phyloP scores from a whole-genome alignment of 2,113 vertebrate genomes.

The Phoxinus phoxinus region DNA sequence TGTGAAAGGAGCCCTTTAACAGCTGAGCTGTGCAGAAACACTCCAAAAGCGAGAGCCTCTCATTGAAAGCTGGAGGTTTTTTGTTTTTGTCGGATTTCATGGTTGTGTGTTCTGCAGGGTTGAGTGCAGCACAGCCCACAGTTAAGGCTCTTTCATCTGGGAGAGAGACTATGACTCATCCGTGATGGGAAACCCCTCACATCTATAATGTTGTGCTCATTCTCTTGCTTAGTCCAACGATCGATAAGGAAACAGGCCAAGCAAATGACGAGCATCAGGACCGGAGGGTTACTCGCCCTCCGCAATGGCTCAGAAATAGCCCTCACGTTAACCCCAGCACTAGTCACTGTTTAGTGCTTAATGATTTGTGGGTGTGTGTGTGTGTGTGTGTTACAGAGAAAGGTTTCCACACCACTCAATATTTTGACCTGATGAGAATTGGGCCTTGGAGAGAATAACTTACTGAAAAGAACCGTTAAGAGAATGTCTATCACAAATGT shows the following conservation, averaged over 20 bases:
- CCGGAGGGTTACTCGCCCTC: constrained; percentile 50
- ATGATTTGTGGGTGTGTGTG: constrained; percentile 9
- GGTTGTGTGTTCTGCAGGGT: constrained; percentile 36
- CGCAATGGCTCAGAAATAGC: constrained; percentile 33
- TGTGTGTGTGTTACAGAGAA: not conserved
- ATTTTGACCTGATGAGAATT: constrained; percentile 14
- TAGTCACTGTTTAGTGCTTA: constrained; percentile 15
- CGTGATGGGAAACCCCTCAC: constrained; percentile 56
- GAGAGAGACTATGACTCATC: constrained; percentile 60
- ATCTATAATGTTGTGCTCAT: constrained; percentile 49
- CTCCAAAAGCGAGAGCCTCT: constrained; percentile 21
- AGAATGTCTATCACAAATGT: not conserved
- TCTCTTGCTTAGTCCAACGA: constrained; percentile 46
- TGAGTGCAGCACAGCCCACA: constrained; percentile 45
- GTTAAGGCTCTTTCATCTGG: constrained; percentile 50
- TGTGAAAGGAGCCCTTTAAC: constrained; percentile 1
- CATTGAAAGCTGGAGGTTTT: constrained; percentile 35
- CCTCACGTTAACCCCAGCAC: constrained; percentile 28
- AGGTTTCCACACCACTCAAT: constrained; percentile 9
- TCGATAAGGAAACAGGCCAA: constrained; percentile 60
- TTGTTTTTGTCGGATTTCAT: constrained; percentile 46
- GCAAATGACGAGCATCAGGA: constrained; percentile 60
- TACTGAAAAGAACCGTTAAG: not conserved
- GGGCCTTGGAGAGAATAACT: not conserved
- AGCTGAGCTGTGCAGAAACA: constrained; percentile 27